A percentile compares a stretch with the other conserved stretches of the same genome.
Conservation (phyloP, 2,113 vertebrate genomes). For the Carassius gibelio region DNA sequence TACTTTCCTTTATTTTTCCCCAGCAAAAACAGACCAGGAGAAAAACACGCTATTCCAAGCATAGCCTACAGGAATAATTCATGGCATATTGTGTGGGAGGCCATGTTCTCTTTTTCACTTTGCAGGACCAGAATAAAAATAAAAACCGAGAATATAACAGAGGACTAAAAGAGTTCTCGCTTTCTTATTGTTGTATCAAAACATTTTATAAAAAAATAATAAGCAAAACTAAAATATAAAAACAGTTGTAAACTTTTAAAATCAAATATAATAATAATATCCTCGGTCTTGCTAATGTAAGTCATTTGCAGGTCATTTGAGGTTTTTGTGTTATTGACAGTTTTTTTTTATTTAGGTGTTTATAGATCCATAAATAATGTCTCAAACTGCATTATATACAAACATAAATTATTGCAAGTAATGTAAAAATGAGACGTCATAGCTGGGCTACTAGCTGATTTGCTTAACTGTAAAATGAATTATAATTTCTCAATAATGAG, state of each 20-base stretch:
- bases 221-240: neutral
- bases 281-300: too few relatives aligned
- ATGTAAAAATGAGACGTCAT: neutral
- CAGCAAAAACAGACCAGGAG: neutral
- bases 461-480: neutral
- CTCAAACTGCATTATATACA: neutral
- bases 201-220: too few relatives aligned
- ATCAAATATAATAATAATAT: neutral
- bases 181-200: neutral
- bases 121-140: neutral
- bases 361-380: neutral
- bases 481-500: neutral
- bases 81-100: neutral
- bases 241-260: neutral
- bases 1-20: neutral
- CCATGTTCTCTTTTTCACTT: neutral
- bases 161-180: neutral
- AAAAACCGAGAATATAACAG: neutral
- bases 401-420: neutral
- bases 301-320: neutral
- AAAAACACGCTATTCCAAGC: neutral
- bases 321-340: neutral
- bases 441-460: neutral
- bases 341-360: neutral
- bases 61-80: neutral